A percentile compares a stretch with the other conserved stretches of the same genome.
Evolutionary conservation across 2,113 vertebrate genomes (phyloP).

Genomic region (Apaloderma vittatum): DNA sequence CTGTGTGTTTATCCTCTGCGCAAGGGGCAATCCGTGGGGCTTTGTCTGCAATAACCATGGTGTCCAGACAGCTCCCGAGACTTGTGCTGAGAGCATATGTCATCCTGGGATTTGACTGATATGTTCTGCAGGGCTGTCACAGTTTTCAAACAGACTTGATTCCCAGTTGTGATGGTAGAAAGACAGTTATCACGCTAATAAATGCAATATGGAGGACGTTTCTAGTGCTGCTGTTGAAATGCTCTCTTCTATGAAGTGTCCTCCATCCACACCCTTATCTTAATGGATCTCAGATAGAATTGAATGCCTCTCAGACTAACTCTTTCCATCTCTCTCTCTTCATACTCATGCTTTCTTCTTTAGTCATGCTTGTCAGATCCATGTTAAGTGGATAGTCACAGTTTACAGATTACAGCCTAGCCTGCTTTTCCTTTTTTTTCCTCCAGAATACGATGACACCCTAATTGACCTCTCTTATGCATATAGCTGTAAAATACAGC

Average conservation of each 20-base stretch:
- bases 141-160: not conserved
- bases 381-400: not conserved
- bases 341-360: not conserved
- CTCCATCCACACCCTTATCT: slow-evolving; percentile 18
- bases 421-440: not conserved
- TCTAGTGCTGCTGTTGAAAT: not conserved
- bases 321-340: not conserved
- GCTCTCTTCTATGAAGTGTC: not conserved
- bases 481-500: not conserved
- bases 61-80: not conserved
- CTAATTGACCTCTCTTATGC: not conserved
- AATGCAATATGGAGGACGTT: not conserved
- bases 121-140: not conserved
- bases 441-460: not conserved
- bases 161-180: not conserved
- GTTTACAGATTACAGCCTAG: not conserved
- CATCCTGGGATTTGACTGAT: not conserved
- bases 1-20: rapidly evolving
- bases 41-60: not conserved
- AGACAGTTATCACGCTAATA: not conserved
- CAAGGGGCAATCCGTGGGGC: not conserved
- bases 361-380: not conserved
- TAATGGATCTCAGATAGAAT: slow-evolving; percentile 34
- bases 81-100: not conserved
- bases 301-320: not conserved